Conservation (phyloP, 2,797 vertebrate species). For the Hoplostethus mediterraneus region DNA sequence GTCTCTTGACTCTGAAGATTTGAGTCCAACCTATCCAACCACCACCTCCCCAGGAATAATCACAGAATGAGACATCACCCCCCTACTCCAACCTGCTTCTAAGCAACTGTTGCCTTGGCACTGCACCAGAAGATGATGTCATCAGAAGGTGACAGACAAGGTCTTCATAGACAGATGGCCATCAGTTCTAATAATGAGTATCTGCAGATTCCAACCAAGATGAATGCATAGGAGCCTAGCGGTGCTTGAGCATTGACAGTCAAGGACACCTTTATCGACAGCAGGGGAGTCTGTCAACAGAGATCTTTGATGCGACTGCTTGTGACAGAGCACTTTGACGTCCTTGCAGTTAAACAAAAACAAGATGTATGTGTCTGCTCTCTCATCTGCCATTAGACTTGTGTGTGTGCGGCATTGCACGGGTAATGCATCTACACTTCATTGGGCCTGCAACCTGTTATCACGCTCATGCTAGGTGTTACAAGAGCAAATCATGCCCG, state of each 20-base stretch:
- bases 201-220: slow-evolving; percentile 68
- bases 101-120: slow-evolving; percentile 61
- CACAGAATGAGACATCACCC: neutral
- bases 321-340: slow-evolving; percentile 9
- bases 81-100: slow-evolving; percentile 32
- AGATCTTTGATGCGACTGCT: slow-evolving; percentile 18
- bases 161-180: slow-evolving; percentile 75
- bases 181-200: slow-evolving; percentile 79
- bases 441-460: neutral
- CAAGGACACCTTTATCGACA: slow-evolving; percentile 64
- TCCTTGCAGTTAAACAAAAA: slow-evolving; percentile 13
- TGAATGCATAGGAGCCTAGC: slow-evolving; percentile 47
- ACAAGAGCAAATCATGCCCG: slow-evolving; percentile 25
- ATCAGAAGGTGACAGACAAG: slow-evolving; percentile 74
- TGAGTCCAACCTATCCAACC: slow-evolving; percentile 42
- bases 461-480: slow-evolving; percentile 6
- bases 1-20: slow-evolving; percentile 69
- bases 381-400: slow-evolving; percentile 17
- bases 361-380: slow-evolving; percentile 1
- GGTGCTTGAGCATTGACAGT: slow-evolving; percentile 66
- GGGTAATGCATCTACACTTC: slow-evolving; percentile 5
- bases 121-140: slow-evolving; percentile 55
- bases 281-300: slow-evolving; percentile 50
- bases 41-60: slow-evolving; percentile 15
- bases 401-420: slow-evolving; percentile 7